Base-by-base conservation (phyloP, 2,888 invertebrate genomes). In the Sminthurides aquaticus region DNA sequence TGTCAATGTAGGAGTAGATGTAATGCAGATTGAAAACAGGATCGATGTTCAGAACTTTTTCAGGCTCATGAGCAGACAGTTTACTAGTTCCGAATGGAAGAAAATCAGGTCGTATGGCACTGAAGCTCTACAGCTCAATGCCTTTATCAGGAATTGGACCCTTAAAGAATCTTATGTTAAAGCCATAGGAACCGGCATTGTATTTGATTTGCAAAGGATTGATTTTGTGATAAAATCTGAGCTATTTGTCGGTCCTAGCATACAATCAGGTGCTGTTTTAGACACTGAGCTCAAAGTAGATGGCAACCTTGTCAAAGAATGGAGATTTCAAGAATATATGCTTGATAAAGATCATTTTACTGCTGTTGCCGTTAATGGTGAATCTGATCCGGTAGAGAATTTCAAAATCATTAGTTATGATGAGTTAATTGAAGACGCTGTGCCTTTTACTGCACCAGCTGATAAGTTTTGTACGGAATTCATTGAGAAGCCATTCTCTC, bases 111-210 rank as follows among this genome's bases (percentile, higher is more conserved):
- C 80, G 67, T 76, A 79, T 15, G 80, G 79, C 57, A 74, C 74
- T n/a, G 87, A 90, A 73, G 76, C 76, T 25, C 83, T 87, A n/a
- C 86, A 90, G 78, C 80, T 91, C 43, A 81, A 82, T 20, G 86
- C 87, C 76, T 97, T 96, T 79, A 93, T 88, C 78, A 83, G 96
- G 68, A 84, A 89, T 76, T 97, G 97, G 96, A 89, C 92, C 75
- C 81, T 97, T 58, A 97, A 97, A 79, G 96, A 97, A 78, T 89
- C 93, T 77, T 94, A 92, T 77, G 89, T 92, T 0, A 97, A 97
- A 80, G 94, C 95, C 69, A 82, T 87, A 62, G 95, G 96, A 24
- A 81, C 87, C 26, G 96, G 96, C 29, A 86, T 97, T 62, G 87
- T 87, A 0, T 81, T 88, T 69, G 86, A 90, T 75, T 81, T 97